phyloP scores from a whole-genome alignment of 2,113 vertebrate species.

The Erythrocercus mccallii region DNA sequence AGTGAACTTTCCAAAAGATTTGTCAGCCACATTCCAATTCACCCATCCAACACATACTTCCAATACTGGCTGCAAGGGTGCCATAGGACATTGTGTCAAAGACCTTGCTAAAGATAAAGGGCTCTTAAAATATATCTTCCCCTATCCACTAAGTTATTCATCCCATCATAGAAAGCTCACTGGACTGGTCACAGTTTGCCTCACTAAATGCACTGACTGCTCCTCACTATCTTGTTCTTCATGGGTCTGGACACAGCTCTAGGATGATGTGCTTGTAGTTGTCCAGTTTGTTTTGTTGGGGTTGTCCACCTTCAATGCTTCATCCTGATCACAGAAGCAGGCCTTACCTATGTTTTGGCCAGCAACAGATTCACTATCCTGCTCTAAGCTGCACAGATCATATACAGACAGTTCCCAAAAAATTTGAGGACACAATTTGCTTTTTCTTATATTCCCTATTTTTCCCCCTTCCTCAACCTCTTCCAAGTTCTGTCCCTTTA shows the following conservation, averaged over 20 bases:
- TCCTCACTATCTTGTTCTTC: not conserved
- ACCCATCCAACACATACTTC: not conserved
- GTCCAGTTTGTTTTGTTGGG: not conserved
- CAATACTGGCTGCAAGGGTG: not conserved
- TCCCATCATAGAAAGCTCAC: not conserved
- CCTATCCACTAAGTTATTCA: not conserved
- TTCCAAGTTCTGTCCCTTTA: not conserved
- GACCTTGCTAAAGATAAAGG: not conserved
- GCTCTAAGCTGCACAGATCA: not conserved
- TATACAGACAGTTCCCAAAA: not conserved
- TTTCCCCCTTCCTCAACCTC: not conserved
- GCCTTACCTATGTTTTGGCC: not conserved
- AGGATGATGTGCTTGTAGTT: not conserved
- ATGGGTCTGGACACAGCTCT: not conserved
- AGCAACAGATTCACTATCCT: not conserved
- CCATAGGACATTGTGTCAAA: not conserved
- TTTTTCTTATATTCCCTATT: not conserved
- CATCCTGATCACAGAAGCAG: not conserved
- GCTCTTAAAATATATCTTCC: not conserved
- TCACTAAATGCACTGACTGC: not conserved
- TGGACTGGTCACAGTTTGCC: not conserved
- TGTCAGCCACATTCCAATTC: not conserved
- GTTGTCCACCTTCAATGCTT: not conserved
- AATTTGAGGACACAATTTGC: accelerated
- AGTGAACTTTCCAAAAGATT: not conserved